Evolutionary conservation across 2,888 invertebrate species (phyloP), one percentile per base, ranked within the genome.

Genomic region (Harmothoe impar): DNA sequence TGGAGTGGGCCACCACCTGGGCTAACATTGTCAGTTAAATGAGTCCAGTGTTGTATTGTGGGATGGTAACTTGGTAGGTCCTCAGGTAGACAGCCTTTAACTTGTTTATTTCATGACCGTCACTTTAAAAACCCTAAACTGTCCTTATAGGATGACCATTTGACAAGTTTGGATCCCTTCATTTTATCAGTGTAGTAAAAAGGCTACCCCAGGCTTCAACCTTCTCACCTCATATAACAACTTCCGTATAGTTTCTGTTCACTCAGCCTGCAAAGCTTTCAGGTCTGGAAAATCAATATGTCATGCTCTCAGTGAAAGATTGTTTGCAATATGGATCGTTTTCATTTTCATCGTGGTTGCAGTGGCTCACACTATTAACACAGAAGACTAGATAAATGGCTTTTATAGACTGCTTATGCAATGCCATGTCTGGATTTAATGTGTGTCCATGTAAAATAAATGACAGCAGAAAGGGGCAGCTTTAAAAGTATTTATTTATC

Each of bases 321-420:
- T 72, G 72, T 72, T 72, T 72, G 72, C 72, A 72, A 72, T 72
- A 72, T 72, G 72, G 72, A 72, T 29, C 29, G 72, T 29, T 72
- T 72, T 72, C 72, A 29, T 72, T 72, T 72, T 72, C 29, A 29
- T 72, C 72, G 7, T 20, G 15, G n/a, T 25, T 15, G 29, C 5
- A 29, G 29, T n/a, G 25, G 25, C 31, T 72, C 15, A n/a, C 15
- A 15, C 23, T 62, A n/a, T 72, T n/a, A n/a, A 25, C 29, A 15
- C 29, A n/a, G 72, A 3, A 72, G 29, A 25, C 31, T 25, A 72
- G 72, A 72, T 72, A 29, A 72, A 72, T 72, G 72, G 72, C 20
- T 20, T 62, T 62, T n/a, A 62, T 62, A n/a, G 62, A 62, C 20
- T 5, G 62, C 15, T 62, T 62, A n/a, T 5, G 1, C 62, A n/a